phyloP scores from a whole-genome alignment of 2,888 invertebrate species.

The Heteromurus nitidus region DNA sequence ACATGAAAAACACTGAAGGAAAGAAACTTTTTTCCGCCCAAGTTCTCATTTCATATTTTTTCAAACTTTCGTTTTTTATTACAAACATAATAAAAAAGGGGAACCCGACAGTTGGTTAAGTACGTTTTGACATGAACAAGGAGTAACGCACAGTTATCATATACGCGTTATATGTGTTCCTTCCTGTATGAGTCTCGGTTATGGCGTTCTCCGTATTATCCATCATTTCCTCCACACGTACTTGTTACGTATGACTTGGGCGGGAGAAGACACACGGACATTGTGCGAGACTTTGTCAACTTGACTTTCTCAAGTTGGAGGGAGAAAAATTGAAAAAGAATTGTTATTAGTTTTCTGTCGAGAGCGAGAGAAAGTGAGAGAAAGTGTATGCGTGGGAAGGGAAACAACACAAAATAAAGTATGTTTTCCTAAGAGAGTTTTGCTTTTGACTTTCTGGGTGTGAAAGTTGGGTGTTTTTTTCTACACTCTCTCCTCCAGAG shows the following conservation, averaged over 20 bases:
- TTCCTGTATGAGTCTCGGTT: not conserved
- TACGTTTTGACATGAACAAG: not conserved
- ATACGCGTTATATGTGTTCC: not conserved
- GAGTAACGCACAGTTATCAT: not conserved
- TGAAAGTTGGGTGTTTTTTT: not conserved
- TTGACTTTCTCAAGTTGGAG: not conserved
- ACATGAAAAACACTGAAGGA: not conserved
- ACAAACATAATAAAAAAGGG: not conserved
- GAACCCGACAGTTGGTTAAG: not conserved
- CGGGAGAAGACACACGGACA: too few species aligned
- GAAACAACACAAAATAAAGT: not conserved
- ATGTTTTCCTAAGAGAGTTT: not conserved
- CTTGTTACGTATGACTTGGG: not conserved
- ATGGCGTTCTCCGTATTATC: not conserved
- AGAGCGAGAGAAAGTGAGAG: not conserved
- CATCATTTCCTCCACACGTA: not conserved
- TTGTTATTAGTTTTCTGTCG: slow-evolving; percentile 8
- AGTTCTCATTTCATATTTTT: not conserved
- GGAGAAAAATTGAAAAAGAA: slow-evolving; percentile 15
- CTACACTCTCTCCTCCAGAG: not conserved
- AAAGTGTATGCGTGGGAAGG: not conserved
- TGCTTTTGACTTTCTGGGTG: not conserved
- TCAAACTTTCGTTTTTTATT: not conserved
- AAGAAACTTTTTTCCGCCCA: not conserved
- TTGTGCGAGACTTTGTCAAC: slow-evolving; percentile 10